Conservation (phyloP, 92 coral and sea anemone species). For the Umimayanthus chanpuru region DNA sequence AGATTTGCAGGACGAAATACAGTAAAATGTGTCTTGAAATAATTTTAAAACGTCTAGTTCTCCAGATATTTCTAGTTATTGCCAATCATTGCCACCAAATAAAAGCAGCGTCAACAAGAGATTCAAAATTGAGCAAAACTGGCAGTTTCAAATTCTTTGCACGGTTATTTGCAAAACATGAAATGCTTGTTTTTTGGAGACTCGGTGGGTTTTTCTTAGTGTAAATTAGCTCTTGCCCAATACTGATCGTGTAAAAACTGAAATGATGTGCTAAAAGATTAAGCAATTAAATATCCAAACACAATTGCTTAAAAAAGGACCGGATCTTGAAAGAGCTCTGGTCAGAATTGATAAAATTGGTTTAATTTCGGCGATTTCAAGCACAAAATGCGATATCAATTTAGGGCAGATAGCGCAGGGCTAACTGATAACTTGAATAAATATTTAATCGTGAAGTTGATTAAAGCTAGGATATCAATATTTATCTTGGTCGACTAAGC, state of each 20-base stretch:
- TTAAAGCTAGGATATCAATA: background rate
- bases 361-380: background rate
- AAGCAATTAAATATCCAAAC: background rate
- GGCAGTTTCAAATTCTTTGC: background rate
- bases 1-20: background rate
- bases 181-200: background rate
- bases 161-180: background rate
- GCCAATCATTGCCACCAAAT: background rate
- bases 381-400: background rate
- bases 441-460: background rate
- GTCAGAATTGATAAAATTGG: background rate
- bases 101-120: background rate
- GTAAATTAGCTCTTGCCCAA: background rate
- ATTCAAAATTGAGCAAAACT: background rate
- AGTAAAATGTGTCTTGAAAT: too few species aligned
- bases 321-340: background rate
- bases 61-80: too few species aligned
- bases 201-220: background rate
- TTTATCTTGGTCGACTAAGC: background rate
- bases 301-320: background rate
- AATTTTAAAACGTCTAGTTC: background rate
- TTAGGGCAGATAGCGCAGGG: background rate
- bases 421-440: background rate
- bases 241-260: background rate
- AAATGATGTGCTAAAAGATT: constrained; percentile 14